Evolutionary conservation across 1,140 invertebrate genomes (phyloP), one percentile per base, ranked within the genome.

Genomic region (Aphaenogaster ashmeadi): DNA sequence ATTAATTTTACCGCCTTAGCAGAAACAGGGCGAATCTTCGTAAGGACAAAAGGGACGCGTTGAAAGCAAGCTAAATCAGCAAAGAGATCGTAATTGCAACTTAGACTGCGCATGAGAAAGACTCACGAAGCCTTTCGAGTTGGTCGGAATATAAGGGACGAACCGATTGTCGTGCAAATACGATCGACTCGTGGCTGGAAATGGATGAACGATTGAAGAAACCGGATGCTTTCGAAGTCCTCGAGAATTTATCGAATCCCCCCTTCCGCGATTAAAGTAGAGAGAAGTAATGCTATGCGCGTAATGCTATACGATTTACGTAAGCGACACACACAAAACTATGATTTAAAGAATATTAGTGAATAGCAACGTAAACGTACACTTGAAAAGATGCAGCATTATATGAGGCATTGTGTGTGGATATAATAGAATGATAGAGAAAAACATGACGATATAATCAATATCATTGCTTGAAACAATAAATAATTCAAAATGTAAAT

Each of bases 21-120:
- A 66, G 62, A 60, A 87, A 60, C 69, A 47, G 44, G 50, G 8
- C 33, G 52, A 21, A 50, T 33, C 52, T 60, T 47, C 83, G 81
- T 75, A 87, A 91, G 88, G 87, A 89, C 69, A 75, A 84, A 84
- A 74, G 41, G 87, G 86, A 88, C 69, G 87, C 86, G 91, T 91
- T 87, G 86, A 91, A 90, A 92, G 72, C 81, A 79, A 87, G 90
- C 81, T 92, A 85, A 87, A 80, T 83, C 89, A 83, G 89, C 89
- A 90, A 92, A 90, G 87, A 93, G 75, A 87, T 90, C 84, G 92
- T 91, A 93, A 93, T 93, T 92, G 91, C 91, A 93, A 93, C 87
- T 92, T 92, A 86, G 89, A 89, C 91, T 91, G 88, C 80, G 87
- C 88, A 86, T 85, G 71, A 74, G 78, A 38, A 72, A 54, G 58